Conservation (phyloP, 2,113 vertebrate species). For the Oxyruncus cristatus region DNA sequence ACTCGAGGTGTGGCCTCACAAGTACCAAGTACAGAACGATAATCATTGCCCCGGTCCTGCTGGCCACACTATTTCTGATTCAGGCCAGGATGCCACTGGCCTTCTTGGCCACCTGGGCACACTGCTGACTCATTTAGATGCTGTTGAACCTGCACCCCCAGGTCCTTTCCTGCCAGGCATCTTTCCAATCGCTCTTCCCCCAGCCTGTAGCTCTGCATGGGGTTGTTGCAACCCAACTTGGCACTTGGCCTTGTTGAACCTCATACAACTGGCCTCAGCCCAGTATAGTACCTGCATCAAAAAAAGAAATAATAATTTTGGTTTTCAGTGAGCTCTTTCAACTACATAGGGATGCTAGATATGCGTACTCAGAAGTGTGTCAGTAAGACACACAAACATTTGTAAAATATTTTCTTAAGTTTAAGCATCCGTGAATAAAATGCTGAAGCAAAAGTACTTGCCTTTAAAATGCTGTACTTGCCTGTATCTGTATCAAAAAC, state of each 20-base stretch:
- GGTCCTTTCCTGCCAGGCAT: background rate
- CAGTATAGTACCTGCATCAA: background rate
- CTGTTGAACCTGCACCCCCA: background rate
- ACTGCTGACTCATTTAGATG: background rate
- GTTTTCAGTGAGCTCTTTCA: background rate
- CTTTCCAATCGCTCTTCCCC: background rate
- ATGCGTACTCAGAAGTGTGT: background rate
- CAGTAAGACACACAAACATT: background rate
- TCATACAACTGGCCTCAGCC: background rate
- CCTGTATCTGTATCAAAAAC: constrained; percentile 4
- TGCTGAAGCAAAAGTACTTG: background rate
- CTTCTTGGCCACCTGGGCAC: background rate
- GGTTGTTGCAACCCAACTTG: background rate
- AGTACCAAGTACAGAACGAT: accelerated
- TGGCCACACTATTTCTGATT: background rate
- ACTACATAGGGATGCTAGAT: accelerated
- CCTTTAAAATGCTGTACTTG: background rate
- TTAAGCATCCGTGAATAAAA: background rate
- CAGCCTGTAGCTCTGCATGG: background rate
- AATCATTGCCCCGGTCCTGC: background rate
- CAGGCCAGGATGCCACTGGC: background rate
- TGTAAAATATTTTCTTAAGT: background rate
- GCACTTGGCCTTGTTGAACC: background rate
- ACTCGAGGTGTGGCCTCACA: background rate
- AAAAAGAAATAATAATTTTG: background rate